phyloP scores from a whole-genome alignment of 2,113 vertebrate genomes.

The Pelusios castaneus region DNA sequence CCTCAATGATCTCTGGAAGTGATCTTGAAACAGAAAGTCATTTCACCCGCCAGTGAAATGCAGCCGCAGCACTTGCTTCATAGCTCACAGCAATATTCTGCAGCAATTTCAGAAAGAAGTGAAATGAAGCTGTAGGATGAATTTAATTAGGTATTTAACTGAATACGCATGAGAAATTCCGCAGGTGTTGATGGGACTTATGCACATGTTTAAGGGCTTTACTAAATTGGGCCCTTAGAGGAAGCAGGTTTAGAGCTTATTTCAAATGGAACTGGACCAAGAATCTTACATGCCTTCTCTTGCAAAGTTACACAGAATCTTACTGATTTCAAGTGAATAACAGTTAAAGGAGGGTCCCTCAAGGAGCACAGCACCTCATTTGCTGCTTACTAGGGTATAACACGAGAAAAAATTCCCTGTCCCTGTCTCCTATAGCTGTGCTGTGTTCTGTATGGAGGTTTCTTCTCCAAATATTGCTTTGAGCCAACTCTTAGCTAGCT shows the following conservation, averaged over 20 bases:
- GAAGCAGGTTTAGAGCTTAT: neutral
- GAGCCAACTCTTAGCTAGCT: neutral
- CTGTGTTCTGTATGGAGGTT: neutral
- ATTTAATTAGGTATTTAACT: constrained; percentile 28
- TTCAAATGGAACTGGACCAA: constrained; percentile 47
- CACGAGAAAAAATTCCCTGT: neutral
- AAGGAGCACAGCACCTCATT: neutral
- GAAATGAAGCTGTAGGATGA: neutral
- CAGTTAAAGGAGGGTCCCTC: constrained; percentile 23
- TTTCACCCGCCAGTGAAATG: neutral
- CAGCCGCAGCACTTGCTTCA: constrained; percentile 61
- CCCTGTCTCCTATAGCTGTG: neutral
- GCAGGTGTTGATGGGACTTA: constrained; percentile 53
- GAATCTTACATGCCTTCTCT: constrained; percentile 58
- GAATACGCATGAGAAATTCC: constrained; percentile 73
- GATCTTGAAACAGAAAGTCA: neutral
- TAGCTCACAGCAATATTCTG: neutral
- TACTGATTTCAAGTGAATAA: constrained; percentile 41
- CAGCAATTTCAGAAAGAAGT: neutral
- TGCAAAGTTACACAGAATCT: constrained; percentile 59
- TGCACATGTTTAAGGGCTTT: constrained; percentile 69
- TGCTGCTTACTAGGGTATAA: neutral
- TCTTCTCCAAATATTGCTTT: neutral
- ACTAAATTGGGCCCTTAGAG: neutral
- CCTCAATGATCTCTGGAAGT: neutral